These are phyloP conservation scores for Myathropa florea DNA, from an alignment of 2,888 invertebrate species.

Conservation along the genomic window DNA sequence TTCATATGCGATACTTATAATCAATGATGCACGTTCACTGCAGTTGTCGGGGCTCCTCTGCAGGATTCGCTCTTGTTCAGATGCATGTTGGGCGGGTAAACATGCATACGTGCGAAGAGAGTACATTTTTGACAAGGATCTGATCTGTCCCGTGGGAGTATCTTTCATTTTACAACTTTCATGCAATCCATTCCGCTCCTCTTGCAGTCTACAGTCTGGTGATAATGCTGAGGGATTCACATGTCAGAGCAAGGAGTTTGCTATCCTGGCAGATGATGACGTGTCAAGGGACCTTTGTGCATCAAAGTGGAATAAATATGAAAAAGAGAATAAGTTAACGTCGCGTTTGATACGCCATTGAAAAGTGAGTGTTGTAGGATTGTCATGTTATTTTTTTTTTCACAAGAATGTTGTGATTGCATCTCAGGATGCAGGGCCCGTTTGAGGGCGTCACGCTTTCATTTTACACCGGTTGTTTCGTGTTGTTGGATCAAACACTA, in stretches of 20 bases:
- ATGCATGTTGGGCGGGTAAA: background rate
- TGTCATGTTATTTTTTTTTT: background rate
- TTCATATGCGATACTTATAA: constrained; percentile 61
- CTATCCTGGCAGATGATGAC: constrained; percentile 4
- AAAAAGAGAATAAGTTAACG: constrained; percentile 78
- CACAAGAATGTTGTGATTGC: background rate
- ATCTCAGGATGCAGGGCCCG: background rate
- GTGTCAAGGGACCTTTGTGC: constrained; percentile 17
- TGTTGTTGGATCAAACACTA: background rate
- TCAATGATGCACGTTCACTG: constrained; percentile 39
- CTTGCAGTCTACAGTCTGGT: background rate
- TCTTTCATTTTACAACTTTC: constrained; percentile 24
- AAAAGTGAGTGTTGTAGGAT: constrained; percentile 2
- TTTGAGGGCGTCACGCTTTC: background rate
- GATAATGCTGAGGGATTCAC: background rate
- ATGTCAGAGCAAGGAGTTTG: background rate
- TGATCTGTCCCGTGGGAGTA: constrained; percentile 24
- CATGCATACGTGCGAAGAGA: background rate
- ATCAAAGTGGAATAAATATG: constrained; percentile 75
- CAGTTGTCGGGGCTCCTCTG: background rate
- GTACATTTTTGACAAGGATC: background rate
- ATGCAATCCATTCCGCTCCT: constrained; percentile 12
- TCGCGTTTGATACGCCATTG: constrained; percentile 54
- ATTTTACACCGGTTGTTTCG: background rate
- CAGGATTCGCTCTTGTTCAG: background rate